Conservation (phyloP, 2,797 vertebrate species). For the Aselliscus stoliczkanus region DNA sequence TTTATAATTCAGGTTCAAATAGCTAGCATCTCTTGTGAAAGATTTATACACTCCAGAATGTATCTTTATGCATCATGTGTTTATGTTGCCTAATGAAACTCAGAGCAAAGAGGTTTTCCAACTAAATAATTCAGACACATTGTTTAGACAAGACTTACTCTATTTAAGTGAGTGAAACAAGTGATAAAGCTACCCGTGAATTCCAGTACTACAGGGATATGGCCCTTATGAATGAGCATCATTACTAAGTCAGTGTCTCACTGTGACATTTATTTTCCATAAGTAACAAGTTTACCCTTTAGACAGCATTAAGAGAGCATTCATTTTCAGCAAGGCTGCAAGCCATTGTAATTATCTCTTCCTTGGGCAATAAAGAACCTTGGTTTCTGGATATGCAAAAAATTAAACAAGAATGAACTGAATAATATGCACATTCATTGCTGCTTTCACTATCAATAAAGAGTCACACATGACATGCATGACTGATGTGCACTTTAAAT, state of each 20-base stretch:
- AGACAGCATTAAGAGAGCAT: constrained; percentile 53
- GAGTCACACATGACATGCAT: neutral
- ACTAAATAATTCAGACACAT: constrained; percentile 35
- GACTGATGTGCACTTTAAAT: constrained; percentile 34
- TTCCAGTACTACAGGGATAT: neutral
- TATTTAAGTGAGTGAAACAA: constrained; percentile 46
- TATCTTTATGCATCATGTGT: neutral
- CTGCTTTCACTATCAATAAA: constrained; percentile 48
- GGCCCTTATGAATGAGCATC: neutral
- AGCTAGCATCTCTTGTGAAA: constrained; percentile 22
- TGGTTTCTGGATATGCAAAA: constrained; percentile 46
- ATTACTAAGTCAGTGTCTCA: constrained; percentile 42
- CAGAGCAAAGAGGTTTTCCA: constrained; percentile 34
- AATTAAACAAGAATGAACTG: constrained; percentile 35
- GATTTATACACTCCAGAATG: constrained; percentile 40
- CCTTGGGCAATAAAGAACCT: constrained; percentile 51
- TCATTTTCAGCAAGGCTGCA: constrained; percentile 27
- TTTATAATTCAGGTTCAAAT: constrained; percentile 10
- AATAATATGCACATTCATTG: constrained; percentile 35
- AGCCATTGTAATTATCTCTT: constrained; percentile 49
- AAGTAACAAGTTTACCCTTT: constrained; percentile 69
- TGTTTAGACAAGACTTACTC: constrained; percentile 43
- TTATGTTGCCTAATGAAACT: constrained; percentile 21
- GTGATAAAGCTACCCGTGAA: constrained; percentile 29
- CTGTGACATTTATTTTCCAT: constrained; percentile 63